Conservation (phyloP, 2,888 invertebrate species). For the Adineta ricciae region DNA sequence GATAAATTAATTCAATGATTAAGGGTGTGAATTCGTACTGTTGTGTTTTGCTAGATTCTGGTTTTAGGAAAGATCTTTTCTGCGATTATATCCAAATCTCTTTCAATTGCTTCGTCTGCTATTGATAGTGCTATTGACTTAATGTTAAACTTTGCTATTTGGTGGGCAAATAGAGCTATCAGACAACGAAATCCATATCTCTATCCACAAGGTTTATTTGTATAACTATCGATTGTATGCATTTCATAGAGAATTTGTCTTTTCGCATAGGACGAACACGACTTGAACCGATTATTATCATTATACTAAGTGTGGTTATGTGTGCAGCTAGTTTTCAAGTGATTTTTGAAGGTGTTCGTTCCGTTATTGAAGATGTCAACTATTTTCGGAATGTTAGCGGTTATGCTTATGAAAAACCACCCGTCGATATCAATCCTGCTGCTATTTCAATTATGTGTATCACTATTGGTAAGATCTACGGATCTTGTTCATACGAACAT, state of each 20-base stretch:
- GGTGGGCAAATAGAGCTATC: constrained; percentile 48
- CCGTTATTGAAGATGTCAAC: constrained; percentile 38
- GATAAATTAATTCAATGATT: not conserved
- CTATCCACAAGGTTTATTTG: constrained; percentile 49
- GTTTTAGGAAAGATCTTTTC: not conserved
- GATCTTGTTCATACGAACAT: not conserved
- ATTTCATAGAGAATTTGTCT: not conserved
- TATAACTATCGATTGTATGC: not conserved
- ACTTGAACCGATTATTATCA: constrained; percentile 51
- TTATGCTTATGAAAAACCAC: constrained; percentile 39
- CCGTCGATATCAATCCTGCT: not conserved
- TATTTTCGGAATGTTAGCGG: not conserved
- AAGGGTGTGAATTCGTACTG: not conserved
- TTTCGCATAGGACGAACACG: constrained; percentile 44
- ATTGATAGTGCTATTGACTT: constrained; percentile 35
- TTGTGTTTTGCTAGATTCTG: not conserved
- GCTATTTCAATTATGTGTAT: constrained; percentile 39
- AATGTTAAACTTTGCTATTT: constrained; percentile 38
- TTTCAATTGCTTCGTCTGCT: not conserved
- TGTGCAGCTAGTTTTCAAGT: constrained; percentile 51
- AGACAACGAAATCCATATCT: constrained; percentile 48
- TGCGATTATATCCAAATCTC: not conserved
- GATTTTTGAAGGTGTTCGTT: constrained; percentile 46
- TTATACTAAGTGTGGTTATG: constrained; percentile 52
- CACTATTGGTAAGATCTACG: not conserved